phyloP scores from a whole-genome alignment of 2,797 vertebrate species.

The Enoplosus armatus region DNA sequence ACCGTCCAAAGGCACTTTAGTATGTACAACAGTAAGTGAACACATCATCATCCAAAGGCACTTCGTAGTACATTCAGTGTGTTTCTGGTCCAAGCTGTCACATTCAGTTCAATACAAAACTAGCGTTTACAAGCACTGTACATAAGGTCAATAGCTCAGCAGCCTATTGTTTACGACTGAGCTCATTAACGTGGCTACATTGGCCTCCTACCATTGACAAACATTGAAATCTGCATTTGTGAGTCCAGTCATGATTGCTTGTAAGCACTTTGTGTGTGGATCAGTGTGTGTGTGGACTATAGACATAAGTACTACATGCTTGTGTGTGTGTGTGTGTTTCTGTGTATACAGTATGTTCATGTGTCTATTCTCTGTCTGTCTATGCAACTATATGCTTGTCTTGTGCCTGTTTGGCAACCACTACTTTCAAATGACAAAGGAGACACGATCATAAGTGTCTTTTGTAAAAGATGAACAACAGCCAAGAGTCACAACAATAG shows the following conservation, averaged over 20 bases:
- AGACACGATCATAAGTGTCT: slow-evolving; percentile 39
- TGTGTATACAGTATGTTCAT: not conserved
- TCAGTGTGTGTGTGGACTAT: slow-evolving; percentile 26
- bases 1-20: not conserved
- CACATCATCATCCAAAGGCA: not conserved
- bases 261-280: slow-evolving; percentile 3
- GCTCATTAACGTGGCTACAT: not conserved
- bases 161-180: not conserved
- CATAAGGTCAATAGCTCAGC: not conserved
- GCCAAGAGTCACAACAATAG: slow-evolving; percentile 33
- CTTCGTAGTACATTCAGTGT: not conserved
- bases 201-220: not conserved
- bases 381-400: not conserved
- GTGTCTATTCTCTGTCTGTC: not conserved
- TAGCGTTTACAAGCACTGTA: not conserved
- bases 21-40: not conserved
- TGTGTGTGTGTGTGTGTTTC: slow-evolving; percentile 4
- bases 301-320: not conserved
- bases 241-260: slow-evolving; percentile 7
- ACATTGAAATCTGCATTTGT: not conserved
- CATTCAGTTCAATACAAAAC: not conserved
- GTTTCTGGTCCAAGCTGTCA: not conserved
- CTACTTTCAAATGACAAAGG: slow-evolving; percentile 43
- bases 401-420: slow-evolving; percentile 16
- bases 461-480: slow-evolving; percentile 42